Percentiles rank a stretch among this genome's conserved stretches.
These are phyloP conservation scores for Thamnophis elegans DNA, from an alignment of 2,797 vertebrate species.

Conservation along the genomic window DNA sequence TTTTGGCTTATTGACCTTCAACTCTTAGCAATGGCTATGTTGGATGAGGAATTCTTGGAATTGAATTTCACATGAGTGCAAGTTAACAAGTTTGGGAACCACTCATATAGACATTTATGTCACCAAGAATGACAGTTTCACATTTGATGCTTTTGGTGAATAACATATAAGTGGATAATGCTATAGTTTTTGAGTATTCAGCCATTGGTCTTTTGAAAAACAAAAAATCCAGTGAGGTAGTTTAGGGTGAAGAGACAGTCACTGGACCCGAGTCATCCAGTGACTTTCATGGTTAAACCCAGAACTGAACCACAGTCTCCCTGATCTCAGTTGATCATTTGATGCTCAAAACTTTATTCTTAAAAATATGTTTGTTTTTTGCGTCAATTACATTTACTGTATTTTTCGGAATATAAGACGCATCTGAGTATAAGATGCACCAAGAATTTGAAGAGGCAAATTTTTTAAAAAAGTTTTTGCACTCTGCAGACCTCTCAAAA, in stretches of 20 bases:
- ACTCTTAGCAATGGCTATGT: neutral
- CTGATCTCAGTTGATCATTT: neutral
- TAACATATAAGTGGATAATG: neutral
- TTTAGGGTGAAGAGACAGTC: neutral
- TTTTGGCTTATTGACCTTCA: neutral
- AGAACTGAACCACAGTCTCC: neutral
- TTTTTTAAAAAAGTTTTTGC: too few species aligned
- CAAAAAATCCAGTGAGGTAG: neutral
- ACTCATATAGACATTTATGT: neutral
- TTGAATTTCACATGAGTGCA: neutral
- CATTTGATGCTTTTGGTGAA: neutral
- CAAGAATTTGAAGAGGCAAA: too few species aligned
- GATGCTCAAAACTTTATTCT: neutral
- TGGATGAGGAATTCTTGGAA: neutral
- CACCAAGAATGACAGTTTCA: neutral
- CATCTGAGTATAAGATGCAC: too few species aligned
- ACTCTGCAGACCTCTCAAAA: too few species aligned
- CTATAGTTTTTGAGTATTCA: neutral
- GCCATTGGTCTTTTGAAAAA: neutral
- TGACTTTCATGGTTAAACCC: neutral
- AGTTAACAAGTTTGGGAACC: neutral
- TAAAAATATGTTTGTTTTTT: neutral
- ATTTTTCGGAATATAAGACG: too few species aligned
- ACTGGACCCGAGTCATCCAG: neutral
- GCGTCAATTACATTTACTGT: neutral